These are phyloP conservation scores for Sinocyclocheilus anophthalmus DNA, from an alignment of 2,113 vertebrate species.

Conservation along the genomic window DNA sequence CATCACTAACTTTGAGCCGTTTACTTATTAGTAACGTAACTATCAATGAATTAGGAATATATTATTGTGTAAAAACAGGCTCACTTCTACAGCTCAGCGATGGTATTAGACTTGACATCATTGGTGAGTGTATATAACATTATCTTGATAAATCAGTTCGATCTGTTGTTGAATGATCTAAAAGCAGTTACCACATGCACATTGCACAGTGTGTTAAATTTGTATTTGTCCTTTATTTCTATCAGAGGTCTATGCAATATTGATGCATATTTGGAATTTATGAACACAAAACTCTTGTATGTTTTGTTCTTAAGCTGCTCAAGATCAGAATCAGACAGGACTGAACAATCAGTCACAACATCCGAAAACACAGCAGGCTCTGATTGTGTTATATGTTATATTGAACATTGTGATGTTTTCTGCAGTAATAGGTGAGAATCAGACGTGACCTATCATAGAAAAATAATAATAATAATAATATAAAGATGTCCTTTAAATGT, in stretches of 20 bases:
- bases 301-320: neutral
- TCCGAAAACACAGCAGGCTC: fast-evolving
- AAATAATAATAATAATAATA: neutral
- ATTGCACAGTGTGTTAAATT: neutral
- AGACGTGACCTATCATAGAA: neutral
- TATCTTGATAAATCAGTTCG: neutral
- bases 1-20: no score
- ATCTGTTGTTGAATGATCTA: neutral
- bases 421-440: neutral
- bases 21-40: no score
- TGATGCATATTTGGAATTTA: neutral
- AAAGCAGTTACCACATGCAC: neutral
- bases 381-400: neutral
- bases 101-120: no score
- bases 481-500: neutral
- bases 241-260: neutral
- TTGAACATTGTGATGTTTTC: neutral
- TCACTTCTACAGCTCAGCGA: no score
- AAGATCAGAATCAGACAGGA: neutral
- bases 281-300: neutral
- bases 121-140: no score
- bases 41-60: no score
- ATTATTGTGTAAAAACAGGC: no score
- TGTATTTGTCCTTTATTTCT: neutral
- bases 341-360: neutral